Evolutionary conservation across 2,113 vertebrate genomes (phyloP).

Genomic region (Dolichotis patagonum): DNA sequence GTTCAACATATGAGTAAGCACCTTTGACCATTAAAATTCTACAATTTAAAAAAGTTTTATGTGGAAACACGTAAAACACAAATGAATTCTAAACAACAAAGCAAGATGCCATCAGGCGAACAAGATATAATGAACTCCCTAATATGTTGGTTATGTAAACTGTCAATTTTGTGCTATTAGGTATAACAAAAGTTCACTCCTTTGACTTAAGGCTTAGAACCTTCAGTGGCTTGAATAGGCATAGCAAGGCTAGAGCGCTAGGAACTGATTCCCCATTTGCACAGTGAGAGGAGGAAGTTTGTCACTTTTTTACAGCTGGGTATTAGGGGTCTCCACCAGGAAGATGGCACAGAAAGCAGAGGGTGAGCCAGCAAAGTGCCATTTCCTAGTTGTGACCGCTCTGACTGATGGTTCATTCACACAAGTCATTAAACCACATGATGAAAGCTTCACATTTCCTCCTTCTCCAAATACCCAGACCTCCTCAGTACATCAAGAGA

Average conservation of each 20-base stretch:
- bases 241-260: background rate
- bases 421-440: background rate
- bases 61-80: background rate
- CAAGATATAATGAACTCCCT: background rate
- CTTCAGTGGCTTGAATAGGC: background rate
- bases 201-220: background rate
- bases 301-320: background rate
- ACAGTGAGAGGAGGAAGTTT: background rate
- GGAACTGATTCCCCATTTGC: background rate
- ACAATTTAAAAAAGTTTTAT: conserved; percentile 5
- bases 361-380: fast-evolving
- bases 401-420: background rate
- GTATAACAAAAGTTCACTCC: background rate
- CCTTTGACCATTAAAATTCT: conserved; percentile 36
- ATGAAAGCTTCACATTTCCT: background rate
- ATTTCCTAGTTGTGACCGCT: background rate
- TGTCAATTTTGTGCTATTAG: background rate
- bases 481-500: background rate
- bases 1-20: background rate
- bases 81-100: background rate
- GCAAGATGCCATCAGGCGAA: background rate
- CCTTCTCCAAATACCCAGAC: background rate
- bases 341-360: background rate
- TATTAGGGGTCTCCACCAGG: fast-evolving
- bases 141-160: background rate